phyloP scores from a whole-genome alignment of 2,113 vertebrate species.

The Platichthys stellatus region DNA sequence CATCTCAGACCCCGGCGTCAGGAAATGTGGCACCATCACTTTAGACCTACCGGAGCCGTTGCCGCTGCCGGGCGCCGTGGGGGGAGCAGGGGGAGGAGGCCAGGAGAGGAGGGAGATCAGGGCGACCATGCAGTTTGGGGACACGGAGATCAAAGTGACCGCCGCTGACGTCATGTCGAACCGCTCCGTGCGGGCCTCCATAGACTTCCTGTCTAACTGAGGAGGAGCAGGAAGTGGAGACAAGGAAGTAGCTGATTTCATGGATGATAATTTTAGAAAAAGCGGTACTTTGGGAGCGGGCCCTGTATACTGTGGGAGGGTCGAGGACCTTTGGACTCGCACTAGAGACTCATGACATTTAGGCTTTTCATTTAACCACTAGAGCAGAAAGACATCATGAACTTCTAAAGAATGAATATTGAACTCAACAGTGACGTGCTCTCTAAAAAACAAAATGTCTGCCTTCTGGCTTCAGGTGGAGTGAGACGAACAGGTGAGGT shows the following conservation, averaged over 20 bases:
- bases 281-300: constrained; percentile 60
- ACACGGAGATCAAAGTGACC: constrained; percentile 95
- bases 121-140: constrained; percentile 95
- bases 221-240: constrained; percentile 54
- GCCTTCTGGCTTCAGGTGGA: not conserved
- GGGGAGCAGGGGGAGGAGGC: constrained; percentile 24
- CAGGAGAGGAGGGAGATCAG: constrained; percentile 89
- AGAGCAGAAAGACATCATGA: not conserved
- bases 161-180: constrained; percentile 89
- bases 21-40: constrained; percentile 93
- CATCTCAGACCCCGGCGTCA: constrained; percentile 91
- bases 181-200: constrained; percentile 86
- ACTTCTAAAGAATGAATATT: not conserved
- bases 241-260: constrained; percentile 22
- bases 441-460: not conserved
- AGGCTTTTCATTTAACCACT: not conserved
- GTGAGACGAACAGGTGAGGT: not conserved
- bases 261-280: constrained; percentile 12
- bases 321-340: not conserved
- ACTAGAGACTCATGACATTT: constrained; percentile 7
- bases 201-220: constrained; percentile 97
- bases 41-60: constrained; percentile 84
- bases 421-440: not conserved
- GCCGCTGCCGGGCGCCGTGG: constrained; percentile 1
- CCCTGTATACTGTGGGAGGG: not conserved